phyloP scores from a whole-genome alignment of 2,113 vertebrate species.

The Aptenodytes forsteri region DNA sequence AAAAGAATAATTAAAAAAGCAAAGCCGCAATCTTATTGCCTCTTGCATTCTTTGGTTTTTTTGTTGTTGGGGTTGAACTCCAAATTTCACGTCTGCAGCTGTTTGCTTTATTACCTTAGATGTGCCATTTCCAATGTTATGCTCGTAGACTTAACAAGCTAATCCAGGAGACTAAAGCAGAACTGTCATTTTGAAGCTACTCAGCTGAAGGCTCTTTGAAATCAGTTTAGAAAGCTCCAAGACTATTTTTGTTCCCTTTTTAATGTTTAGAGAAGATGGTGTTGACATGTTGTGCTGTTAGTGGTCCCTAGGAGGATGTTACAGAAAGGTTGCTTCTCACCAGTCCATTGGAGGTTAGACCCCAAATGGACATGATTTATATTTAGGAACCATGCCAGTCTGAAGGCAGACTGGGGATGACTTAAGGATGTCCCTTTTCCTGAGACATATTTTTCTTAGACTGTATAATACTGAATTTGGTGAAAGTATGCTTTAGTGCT shows the following conservation, averaged over 20 bases:
- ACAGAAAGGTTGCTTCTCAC: not conserved
- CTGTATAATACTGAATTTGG: not conserved
- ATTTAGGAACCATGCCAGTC: not conserved
- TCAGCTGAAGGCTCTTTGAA: slow-evolving; percentile 48
- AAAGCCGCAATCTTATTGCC: not conserved
- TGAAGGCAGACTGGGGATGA: not conserved
- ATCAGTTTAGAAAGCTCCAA: slow-evolving; percentile 31
- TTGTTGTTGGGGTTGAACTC: not conserved
- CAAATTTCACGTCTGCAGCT: not conserved
- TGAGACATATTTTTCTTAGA: not conserved
- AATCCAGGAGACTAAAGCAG: slow-evolving; percentile 16
- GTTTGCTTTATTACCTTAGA: slow-evolving; percentile 45
- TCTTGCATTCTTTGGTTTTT: not conserved
- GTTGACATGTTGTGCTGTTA: not conserved
- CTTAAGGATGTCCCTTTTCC: not conserved
- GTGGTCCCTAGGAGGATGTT: not conserved
- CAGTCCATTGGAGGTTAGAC: not conserved
- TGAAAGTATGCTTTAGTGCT: not conserved
- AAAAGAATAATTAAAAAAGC: not conserved
- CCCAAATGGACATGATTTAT: not conserved
- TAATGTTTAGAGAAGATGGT: not conserved
- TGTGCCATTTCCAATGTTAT: slow-evolving; percentile 26
- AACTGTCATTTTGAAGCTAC: slow-evolving; percentile 46
- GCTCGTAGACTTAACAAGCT: not conserved
- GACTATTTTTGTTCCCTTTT: slow-evolving; percentile 32